These are phyloP conservation scores for Meta bourneti DNA, from an alignment of 2,888 invertebrate species.

Conservation along the genomic window DNA sequence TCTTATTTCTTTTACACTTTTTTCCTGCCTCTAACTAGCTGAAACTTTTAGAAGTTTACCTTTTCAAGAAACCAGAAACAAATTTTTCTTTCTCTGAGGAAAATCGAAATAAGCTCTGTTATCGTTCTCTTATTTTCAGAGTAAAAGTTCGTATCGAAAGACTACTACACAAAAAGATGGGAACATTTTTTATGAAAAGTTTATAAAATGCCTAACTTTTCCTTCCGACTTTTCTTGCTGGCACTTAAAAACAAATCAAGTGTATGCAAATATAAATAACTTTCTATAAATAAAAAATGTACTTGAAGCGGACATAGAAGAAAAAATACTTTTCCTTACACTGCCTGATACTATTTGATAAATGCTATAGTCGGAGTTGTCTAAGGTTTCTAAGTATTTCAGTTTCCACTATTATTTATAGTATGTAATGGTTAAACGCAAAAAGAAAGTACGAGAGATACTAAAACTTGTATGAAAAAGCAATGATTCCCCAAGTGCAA, in stretches of 20 bases:
- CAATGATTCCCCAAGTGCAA: background rate
- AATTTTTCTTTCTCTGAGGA: constrained; percentile 8
- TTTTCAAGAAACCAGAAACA: constrained; percentile 15
- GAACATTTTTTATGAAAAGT: background rate
- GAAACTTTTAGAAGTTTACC: constrained; percentile 33
- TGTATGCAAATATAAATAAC: constrained; percentile 1
- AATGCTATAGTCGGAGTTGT: background rate
- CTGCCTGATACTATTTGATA: background rate
- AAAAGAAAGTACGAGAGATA: background rate
- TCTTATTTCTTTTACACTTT: background rate
- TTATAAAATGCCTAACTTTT: background rate
- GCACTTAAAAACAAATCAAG: background rate
- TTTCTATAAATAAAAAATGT: background rate
- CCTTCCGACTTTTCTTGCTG: background rate
- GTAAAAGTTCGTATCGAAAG: background rate
- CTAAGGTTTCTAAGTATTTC: background rate
- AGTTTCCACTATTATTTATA: background rate
- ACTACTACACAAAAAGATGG: background rate
- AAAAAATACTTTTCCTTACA: background rate
- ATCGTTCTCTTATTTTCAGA: constrained; percentile 19
- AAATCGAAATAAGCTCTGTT: constrained; percentile 8
- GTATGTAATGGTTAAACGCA: background rate
- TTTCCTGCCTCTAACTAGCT: constrained; percentile 16
- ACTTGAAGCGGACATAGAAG: background rate
- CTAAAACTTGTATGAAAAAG: background rate